Percentiles rank a stretch among this genome's conserved stretches.
phyloP scores from a whole-genome alignment of 2,888 invertebrate genomes.

The Rhagium mordax region DNA sequence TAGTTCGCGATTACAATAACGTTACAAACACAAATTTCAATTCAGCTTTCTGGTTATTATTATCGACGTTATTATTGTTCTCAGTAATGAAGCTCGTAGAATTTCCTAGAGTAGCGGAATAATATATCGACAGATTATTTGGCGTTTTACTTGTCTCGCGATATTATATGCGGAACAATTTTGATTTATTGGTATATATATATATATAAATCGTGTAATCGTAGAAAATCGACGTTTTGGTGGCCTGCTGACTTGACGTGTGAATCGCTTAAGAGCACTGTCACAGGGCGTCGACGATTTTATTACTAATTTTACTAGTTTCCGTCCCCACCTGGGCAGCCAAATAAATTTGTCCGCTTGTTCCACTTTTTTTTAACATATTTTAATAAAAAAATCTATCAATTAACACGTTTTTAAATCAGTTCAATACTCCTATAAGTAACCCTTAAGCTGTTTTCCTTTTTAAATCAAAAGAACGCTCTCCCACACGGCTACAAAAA shows the following conservation, averaged over 20 bases:
- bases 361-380: too few species aligned
- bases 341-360: too few species aligned
- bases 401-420: too few species aligned
- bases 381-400: too few species aligned
- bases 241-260: too few species aligned
- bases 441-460: neutral
- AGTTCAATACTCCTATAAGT: too few species aligned
- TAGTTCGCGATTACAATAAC: neutral
- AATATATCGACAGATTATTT: neutral
- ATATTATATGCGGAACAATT: neutral
- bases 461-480: neutral
- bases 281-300: too few species aligned
- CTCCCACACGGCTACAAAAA: neutral
- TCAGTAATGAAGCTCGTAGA: neutral
- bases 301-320: too few species aligned
- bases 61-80: neutral
- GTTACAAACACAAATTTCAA: neutral
- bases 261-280: too few species aligned
- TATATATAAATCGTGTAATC: too few species aligned
- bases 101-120: neutral
- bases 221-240: too few species aligned
- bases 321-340: too few species aligned
- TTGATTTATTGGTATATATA: neutral
- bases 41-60: neutral
- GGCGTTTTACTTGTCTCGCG: neutral